Evolutionary conservation across 2,888 invertebrate species (phyloP), one percentile per base, ranked within the genome.

Genomic region (Lycophotia porphyrea): DNA sequence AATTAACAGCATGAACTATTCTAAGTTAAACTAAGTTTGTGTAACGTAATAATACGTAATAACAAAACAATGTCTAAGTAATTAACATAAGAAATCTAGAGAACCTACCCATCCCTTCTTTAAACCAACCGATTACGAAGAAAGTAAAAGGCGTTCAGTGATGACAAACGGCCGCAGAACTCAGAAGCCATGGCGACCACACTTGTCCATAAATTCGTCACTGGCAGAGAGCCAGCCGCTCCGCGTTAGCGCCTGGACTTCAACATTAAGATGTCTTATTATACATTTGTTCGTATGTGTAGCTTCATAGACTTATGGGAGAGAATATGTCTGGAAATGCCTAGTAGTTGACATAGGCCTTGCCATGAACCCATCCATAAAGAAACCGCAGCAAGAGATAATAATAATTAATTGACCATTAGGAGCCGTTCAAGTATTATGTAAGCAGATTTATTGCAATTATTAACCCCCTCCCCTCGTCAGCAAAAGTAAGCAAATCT

Each of bases 211-310:
- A 87, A 87, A 88, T 87, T 80, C 87, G 81, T 88, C 87, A 87
- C 88, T 92, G 92, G 92, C 92, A 83, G 18, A 11, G 15, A 64
- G 92, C 92, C 92, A 92, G 87, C 69, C 71, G 73, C 60, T 72
- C 71, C 75, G 71, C 73, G 81, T 87, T 87, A 87, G 74, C 87
- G 84, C 83, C 81, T 83, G 58, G 58, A 83, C 70, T 61, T 71
- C 64, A 63, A 36, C 71, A 78, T 76, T 69, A 78, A 86, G 74
- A 88, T 76, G 47, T 78, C 74, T 74, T 76, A 76, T 78, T 76
- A 76, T 78, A 83, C 55, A 31, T 81, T 49, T 70, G 78, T 69
- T n/a, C 58, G 27, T 73, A 71, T 64, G 47, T 64, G 36, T 39
- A 3, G 65, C 55, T 42, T 71, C 80, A 75, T 68, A 49, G 55